Base-by-base conservation (phyloP, 2,888 invertebrate species). In the Trachelus iudaicus region DNA sequence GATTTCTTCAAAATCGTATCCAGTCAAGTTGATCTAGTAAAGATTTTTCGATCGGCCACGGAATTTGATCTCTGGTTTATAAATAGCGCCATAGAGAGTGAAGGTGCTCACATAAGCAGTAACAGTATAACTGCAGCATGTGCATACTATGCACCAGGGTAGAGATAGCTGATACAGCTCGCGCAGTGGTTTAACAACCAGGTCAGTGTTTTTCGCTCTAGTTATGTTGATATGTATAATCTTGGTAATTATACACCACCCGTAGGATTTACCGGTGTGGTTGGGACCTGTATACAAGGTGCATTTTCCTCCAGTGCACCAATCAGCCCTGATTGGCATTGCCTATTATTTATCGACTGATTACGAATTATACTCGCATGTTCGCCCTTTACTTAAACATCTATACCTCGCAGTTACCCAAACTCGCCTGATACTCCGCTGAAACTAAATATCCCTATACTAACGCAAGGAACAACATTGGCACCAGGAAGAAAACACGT, bases 181-280 rank as follows among this genome's bases (percentile, higher is more conserved):
- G 79, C 82, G 81, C 85, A 81, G 81, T 79, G 86, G 80, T 81
- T 86, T 88, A 89, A 88, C 88, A 87, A 89, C 83, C 88, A 82
- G 87, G 87, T 87, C 88, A 85, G 84, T 86, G 86, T 87, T 88
- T 87, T 88, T 89, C 88, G 88, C 88, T 88, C 88, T 83, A 89
- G 86, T 89, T 89, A 87, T 83, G 86, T 87, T 86, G 88, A 89
- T 89, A 88, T 88, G 87, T 89, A 86, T 88, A 88, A 88, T 88
- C 87, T 86, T 81, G 80, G 84, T 88, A 86, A 89, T 88, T 89
- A 87, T 85, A 88, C 86, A 86, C 82, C 81, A 80, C 68, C 80
- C 73, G 75, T 79, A 83, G 82, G 85, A 86, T 86, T 85, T 86
- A 86, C 81, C 84, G 79, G 79, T 40, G 78, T 69, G 77, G 76